Base-by-base conservation (phyloP, 2,113 vertebrate genomes). In the Pandion haliaetus region DNA sequence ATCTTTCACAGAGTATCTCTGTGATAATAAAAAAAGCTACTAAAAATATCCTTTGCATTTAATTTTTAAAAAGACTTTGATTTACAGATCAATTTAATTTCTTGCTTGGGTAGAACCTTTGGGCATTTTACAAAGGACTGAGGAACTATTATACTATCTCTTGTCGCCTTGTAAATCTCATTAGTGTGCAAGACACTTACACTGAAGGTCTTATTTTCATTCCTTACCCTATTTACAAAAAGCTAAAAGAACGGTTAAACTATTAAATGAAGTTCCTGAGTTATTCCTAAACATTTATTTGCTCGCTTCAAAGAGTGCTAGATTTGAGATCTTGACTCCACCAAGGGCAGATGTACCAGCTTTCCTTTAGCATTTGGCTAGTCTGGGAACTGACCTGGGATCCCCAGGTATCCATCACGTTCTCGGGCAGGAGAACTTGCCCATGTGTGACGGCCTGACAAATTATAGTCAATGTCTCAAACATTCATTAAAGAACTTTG, bases 71-170 rank as follows among this genome's bases (percentile, higher is more conserved):
- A 95, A 88, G 65, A 79, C 82, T 91, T 91, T 89, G 65, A 95
- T 95, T 96, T 96, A 90, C 61, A 85, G 94, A 95, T 92, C 90
- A 95, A 93, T 93, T 87, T 90, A 94, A 90, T 95, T 88, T 93
- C 93, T 94, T 91, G 42, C 63, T 94, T 62, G 54, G 57, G 52
- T 78, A 83, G 77, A 92, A 94, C 67, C 67, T 92, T 80, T 92
- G 67, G 82, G 70, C 63, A 88, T 88, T 97, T 91, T 34, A 90
- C 26, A 93, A 95, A 94, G 74, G 38, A 87, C 67, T 57, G n/a
- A 92, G 28, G 38, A 95, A 65, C 36, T 92, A 80, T 34, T 93
- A 49, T 63, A 77, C 45, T 58, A 28, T n/a, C 20, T 82, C 73
- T 67, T 87, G 61, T 92, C 26, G 29, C 78, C 89, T 92, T 96